Evolutionary conservation across 2,797 vertebrate genomes (phyloP), one percentile per base, ranked within the genome.

Genomic region (Coreius guichenoti): DNA sequence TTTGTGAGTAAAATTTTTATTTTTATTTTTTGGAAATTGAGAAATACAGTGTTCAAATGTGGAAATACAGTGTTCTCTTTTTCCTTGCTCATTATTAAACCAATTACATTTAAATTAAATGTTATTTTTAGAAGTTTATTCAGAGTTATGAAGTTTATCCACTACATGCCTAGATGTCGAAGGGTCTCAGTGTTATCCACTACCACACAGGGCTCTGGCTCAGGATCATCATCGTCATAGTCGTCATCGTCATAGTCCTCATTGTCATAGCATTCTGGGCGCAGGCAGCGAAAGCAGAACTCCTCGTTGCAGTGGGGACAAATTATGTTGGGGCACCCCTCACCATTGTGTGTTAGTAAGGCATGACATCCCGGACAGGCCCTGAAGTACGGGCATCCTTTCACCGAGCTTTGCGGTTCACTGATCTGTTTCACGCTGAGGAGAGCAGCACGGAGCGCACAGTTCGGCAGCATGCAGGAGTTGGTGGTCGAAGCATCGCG

Each of bases 261-360:
- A 33, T 23, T 0, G 11, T 8, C 3, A 78, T 26, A 23, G 58
- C 61, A 85, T 8, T 31, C 12, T n/a, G 23, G 3, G 0, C n/a
- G 51, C 73, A 90, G 82, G 75, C 91, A 90, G 23, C 90, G 87
- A 61, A 90, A 91, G 86, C 91, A 91, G 83, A 91, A 90, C 3
- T 0, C 1, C n/a, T 36, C 31, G 2, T 4, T 0, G 31, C 91
- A 91, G 0, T 80, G 0, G 13, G 86, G 90, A 63, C 91, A 91
- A 9, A 17, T 7, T 16, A 91, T 89, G 2, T 80, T 79, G 0
- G 85, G 87, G 74, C 91, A 91, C 26, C 91, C 90, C 8, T 5
- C 21, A 19, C 89, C 87, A 2, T 63, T 69, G 61, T 92, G 91
- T 3, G 90, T 90, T 56, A 92, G 49, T 29, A 92, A 86, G 11